Base-by-base conservation (phyloP, 2,113 vertebrate species). In the Brachyhypopomus gauderio region DNA sequence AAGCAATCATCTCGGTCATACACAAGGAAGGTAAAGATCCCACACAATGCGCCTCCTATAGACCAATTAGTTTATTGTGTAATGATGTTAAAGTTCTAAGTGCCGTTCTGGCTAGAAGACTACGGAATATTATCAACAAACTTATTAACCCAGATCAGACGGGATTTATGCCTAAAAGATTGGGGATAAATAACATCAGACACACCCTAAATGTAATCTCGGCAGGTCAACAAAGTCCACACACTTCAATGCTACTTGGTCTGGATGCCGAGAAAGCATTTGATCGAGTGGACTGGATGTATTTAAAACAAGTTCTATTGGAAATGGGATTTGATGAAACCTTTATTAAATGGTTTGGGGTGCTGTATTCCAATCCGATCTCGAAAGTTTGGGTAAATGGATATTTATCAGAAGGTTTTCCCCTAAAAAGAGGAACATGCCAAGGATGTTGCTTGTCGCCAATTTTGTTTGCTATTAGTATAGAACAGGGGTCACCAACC, bases 221-320 rank as follows among this genome's bases (percentile, higher is more conserved):
- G 55, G 55, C 55, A 56, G 55, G 55, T 56, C 55, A 56, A 56
- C 55, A 56, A 56, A 56, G 55, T 56, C 14, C 55, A 56, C 55
- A 56, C 55, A 56, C 55, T 72, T 20, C 70, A 72, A 72, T 72
- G 70, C 45, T 72, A n/a, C 41, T 72, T n/a, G 48, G 70, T 45
- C 41, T 52, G 52, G 45, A 72, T 52, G 71, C 71, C 27, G 48
- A n/a, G n/a, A n/a, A n/a, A n/a, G n/a, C n/a, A n/a, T n/a, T n/a
- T n/a, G n/a, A n/a, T n/a, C n/a, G n/a, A 73, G 71, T 52, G 30
- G 19, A 19, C 55, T 17, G 55, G 55, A 56, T 56, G 55, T 56
- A 56, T 56, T 56, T n/a, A 56, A 56, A 56, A 12, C 55, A 56
- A 5, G 55, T 56, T 12, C 55, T 56, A 56, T 56, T 56, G 38